Evolutionary conservation across 2,888 invertebrate genomes (phyloP).

Genomic region (Idaea dimidiata): DNA sequence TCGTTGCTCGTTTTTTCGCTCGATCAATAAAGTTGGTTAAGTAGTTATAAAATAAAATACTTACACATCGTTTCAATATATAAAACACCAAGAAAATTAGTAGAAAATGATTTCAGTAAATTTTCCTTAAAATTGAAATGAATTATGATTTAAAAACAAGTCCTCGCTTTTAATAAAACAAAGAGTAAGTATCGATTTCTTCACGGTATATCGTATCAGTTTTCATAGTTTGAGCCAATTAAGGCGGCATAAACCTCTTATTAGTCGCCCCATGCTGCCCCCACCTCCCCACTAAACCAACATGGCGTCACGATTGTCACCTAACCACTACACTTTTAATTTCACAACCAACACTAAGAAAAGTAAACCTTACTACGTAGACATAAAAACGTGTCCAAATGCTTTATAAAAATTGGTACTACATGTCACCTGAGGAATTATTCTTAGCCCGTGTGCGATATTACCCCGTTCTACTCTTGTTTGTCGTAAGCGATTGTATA

Average conservation of each 20-base stretch:
- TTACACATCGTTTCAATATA: too few relatives aligned
- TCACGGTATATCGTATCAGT: constrained; percentile 49
- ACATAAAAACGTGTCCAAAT: constrained; percentile 31
- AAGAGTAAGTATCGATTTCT: constrained; percentile 58
- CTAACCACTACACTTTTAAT: constrained; percentile 50
- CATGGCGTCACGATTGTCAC: constrained; percentile 78
- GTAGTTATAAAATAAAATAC: too few relatives aligned
- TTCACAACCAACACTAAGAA: constrained; percentile 21
- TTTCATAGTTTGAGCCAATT: constrained; percentile 71
- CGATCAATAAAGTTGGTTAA: too few relatives aligned
- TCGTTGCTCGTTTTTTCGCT: too few relatives aligned
- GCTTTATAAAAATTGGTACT: constrained; percentile 26
- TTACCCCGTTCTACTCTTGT: constrained; percentile 54
- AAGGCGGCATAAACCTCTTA: constrained; percentile 73
- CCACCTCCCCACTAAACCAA: constrained; percentile 67
- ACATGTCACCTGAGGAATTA: constrained; percentile 62
- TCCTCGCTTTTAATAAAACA: constrained; percentile 56
- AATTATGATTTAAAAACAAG: constrained; percentile 17
- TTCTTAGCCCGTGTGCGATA: constrained; percentile 68
- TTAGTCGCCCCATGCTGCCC: constrained; percentile 64
- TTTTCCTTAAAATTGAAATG: background rate
- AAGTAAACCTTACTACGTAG: constrained; percentile 31
- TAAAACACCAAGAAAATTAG: too few relatives aligned
- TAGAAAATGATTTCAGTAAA: too few relatives aligned
- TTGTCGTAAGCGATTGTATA: constrained; percentile 23